Percentiles rank a stretch among this genome's conserved stretches.
These are phyloP conservation scores for Lerista edwardsae DNA, from an alignment of 2,797 vertebrate genomes.

Conservation along the genomic window DNA sequence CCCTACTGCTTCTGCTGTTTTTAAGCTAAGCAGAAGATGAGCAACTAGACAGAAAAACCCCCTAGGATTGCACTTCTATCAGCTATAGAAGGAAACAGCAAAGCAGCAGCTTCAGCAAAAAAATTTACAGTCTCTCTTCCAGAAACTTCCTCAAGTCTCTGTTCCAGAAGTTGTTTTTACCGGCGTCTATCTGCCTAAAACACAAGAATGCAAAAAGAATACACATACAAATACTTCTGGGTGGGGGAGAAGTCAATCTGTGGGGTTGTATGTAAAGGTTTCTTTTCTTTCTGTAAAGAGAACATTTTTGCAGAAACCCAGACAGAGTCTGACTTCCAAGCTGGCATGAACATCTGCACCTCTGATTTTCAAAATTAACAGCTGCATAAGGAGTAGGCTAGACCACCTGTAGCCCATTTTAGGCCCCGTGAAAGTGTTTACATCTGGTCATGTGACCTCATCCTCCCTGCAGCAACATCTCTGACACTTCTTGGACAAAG, in stretches of 20 bases:
- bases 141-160: background rate
- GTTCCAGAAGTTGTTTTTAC: background rate
- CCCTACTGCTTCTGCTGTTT: background rate
- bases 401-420: background rate
- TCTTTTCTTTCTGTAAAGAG: too few species aligned
- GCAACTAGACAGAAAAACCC: too few species aligned
- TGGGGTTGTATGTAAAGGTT: background rate
- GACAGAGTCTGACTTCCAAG: background rate
- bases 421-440: background rate
- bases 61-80: too few species aligned
- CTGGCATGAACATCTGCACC: too few species aligned
- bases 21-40: background rate
- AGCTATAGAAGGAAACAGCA: background rate
- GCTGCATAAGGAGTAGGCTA: background rate
- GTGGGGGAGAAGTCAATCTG: too few species aligned
- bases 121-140: too few species aligned
- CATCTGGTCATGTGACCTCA: background rate
- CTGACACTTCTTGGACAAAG: background rate
- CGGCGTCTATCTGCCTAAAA: background rate
- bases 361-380: background rate
- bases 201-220: background rate
- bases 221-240: background rate
- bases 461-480: background rate
- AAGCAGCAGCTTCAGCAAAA: too few species aligned
- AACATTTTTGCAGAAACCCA: too few species aligned